These are phyloP conservation scores for Brachionus koreanus DNA, from an alignment of 1,140 invertebrate genomes.

Conservation along the genomic window DNA sequence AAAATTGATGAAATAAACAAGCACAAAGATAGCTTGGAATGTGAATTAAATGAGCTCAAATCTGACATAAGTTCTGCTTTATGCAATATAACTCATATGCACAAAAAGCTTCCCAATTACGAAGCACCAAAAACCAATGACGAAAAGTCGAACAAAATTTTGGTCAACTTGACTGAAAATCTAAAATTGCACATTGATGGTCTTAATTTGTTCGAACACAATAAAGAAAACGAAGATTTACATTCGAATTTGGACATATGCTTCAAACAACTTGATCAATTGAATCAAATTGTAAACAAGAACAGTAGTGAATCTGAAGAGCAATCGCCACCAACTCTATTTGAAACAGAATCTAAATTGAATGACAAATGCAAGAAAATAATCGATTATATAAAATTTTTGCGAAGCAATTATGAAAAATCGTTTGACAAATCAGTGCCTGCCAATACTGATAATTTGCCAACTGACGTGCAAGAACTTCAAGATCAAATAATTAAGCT, in stretches of 20 bases:
- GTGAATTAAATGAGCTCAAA: background rate
- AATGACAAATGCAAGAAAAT: background rate
- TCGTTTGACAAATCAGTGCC: background rate
- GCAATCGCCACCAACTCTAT: background rate
- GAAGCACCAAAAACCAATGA: background rate
- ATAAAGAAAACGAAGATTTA: background rate
- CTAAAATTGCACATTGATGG: background rate
- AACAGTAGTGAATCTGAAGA: background rate
- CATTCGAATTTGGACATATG: background rate
- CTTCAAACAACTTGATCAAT: slow-evolving; percentile 12
- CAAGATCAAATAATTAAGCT: slow-evolving; percentile 73
- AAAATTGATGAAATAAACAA: slow-evolving; percentile 8
- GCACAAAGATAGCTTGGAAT: slow-evolving; percentile 9
- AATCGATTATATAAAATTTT: background rate
- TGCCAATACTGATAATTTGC: slow-evolving; percentile 15
- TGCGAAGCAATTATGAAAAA: background rate
- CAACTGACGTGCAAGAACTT: slow-evolving; percentile 64
- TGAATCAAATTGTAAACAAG: background rate
- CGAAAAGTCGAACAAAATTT: background rate
- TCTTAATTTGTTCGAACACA: background rate
- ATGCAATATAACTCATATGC: background rate
- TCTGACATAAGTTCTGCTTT: background rate
- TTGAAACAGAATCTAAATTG: background rate
- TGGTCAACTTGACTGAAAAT: background rate
- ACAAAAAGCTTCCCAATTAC: background rate